These are phyloP conservation scores for Furcula furcula DNA, from an alignment of 2,888 invertebrate genomes.

Conservation along the genomic window DNA sequence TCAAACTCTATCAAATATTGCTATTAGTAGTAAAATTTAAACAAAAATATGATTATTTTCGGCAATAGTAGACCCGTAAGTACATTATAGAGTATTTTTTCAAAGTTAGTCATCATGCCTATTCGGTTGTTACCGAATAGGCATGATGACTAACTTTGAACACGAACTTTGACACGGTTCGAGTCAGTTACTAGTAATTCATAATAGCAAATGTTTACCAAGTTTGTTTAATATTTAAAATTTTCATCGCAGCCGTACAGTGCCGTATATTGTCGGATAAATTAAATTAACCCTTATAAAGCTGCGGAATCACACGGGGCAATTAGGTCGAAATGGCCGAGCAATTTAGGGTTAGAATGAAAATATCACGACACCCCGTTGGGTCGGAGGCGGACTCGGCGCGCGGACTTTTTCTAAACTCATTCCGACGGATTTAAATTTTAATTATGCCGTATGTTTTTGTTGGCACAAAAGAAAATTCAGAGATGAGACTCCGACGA, in stretches of 20 bases:
- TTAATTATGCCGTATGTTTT: conserved; percentile 50
- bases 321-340: conserved; percentile 56
- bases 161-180: no score
- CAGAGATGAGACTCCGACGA: conserved; percentile 29
- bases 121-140: no score
- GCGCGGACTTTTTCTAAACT: conserved; percentile 35
- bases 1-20: no score
- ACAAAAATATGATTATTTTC: no score
- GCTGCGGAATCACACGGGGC: conserved; percentile 57
- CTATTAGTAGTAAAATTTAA: no score
- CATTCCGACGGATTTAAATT: conserved; percentile 38
- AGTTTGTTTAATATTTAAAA: conserved; percentile 23
- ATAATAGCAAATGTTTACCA: neutral
- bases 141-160: no score
- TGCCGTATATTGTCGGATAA: conserved; percentile 47
- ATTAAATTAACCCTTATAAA: conserved; percentile 63
- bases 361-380: conserved; percentile 48
- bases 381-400: conserved; percentile 20
- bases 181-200: neutral
- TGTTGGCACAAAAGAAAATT: conserved; percentile 44
- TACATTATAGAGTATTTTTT: no score
- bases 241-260: conserved; percentile 30
- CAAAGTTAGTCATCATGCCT: no score
- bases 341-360: conserved; percentile 58
- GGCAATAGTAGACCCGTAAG: no score